Base-by-base conservation (phyloP, 2,113 vertebrate species). In the Blennius ocellaris region DNA sequence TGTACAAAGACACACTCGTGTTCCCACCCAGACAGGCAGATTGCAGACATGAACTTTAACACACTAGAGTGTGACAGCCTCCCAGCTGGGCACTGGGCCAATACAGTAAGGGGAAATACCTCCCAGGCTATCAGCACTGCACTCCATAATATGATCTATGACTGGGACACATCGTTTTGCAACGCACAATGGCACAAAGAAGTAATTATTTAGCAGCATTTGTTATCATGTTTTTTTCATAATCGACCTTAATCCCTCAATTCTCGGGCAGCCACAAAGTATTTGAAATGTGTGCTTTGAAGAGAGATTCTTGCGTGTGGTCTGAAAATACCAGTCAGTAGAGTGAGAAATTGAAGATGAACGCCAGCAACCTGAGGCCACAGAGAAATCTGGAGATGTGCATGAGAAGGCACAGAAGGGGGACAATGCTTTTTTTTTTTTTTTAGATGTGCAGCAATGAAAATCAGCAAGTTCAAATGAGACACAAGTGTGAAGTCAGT, bases 11-110 rank as follows among this genome's bases (percentile, higher is more conserved):
- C n/a, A 36, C 62, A 50, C 11, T 56, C 48, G 44, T 72, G 71
- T 75, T 58, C 47, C 49, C 52, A 66, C 43, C 53, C 76, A 76
- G 71, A 83, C 73, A 66, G 61, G 45, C 80, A 76, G 70, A 74
- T 71, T 76, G 53, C 58, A 81, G 76, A 76, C 72, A 58, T 92
- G 88, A 92, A 89, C 91, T 91, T 90, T 87, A 83, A 76, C 90
- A 86, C 76, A 90, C 61, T 85, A 60, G 73, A 77, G 48, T 38
- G 17, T 8, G 51, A 74, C 54, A 37, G 38, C 67, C 65, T 67
- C 65, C 41, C 41, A n/a, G 60, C 37, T 83, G 57, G 90, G 85
- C 80, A 64, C 44, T 4, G 37, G 1, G 84, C 90, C 88, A 90
- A 61, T 52, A 63, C 57, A 71, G 40, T 71, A 66, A 48, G 51